Evolutionary conservation across 2,888 invertebrate genomes (phyloP).

Genomic region (Urechis unicinctus): DNA sequence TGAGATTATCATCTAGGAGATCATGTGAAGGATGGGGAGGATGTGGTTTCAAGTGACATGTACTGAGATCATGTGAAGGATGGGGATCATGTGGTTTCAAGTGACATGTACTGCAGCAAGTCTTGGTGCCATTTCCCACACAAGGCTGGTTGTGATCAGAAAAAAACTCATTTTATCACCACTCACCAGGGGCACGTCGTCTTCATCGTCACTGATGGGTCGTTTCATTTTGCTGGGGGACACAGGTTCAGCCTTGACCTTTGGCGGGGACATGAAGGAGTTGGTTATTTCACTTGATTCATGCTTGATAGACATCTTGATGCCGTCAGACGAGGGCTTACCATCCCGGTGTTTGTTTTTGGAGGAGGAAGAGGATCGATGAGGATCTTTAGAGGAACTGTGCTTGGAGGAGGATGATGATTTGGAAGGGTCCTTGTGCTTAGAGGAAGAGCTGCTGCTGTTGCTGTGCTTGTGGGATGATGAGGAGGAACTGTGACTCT

Average conservation of each 20-base stretch:
- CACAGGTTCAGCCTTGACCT: slow-evolving; percentile 8
- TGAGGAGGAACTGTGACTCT: slow-evolving; percentile 5
- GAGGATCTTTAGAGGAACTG: slow-evolving; percentile 2
- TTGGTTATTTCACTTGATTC: too few relatives aligned
- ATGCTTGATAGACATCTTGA: neutral
- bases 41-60: too few relatives aligned
- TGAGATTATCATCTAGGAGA: too few relatives aligned
- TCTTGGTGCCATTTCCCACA: too few relatives aligned
- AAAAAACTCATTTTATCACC: too few relatives aligned
- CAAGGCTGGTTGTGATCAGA: too few relatives aligned
- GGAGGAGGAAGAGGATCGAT: slow-evolving; percentile 13
- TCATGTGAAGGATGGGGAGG: too few relatives aligned
- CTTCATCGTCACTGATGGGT: slow-evolving; percentile 24
- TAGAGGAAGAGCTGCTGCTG: slow-evolving; percentile 13
- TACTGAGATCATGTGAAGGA: too few relatives aligned
- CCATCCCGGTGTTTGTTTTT: slow-evolving; percentile 7
- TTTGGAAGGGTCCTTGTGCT: slow-evolving; percentile 8
- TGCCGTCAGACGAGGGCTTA: slow-evolving; percentile 1
- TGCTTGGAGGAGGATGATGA: neutral
- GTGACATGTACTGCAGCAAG: too few relatives aligned
- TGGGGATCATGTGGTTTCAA: too few relatives aligned
- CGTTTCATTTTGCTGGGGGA: slow-evolving; percentile 8
- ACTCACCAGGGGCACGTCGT: slow-evolving; percentile 33
- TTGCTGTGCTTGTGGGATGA: slow-evolving; percentile 10
- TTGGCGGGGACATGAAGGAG: neutral